Evolutionary conservation across 2,113 vertebrate genomes (phyloP).

Genomic region (Gopherus flavomarginatus): DNA sequence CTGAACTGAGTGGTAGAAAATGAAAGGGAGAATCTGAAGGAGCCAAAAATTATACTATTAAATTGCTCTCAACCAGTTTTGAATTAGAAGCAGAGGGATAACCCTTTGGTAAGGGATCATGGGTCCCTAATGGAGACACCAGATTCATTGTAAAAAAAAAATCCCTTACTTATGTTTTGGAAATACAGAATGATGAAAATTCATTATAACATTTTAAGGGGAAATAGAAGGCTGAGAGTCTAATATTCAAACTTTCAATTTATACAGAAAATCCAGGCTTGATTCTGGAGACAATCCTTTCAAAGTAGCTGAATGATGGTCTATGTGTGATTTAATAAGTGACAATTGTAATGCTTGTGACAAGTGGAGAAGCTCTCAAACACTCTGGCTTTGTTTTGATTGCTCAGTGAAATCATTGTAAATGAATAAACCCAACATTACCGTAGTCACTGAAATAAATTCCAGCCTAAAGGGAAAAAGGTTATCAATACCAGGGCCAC

Average conservation of each 20-base stretch:
- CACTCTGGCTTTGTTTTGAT: conserved; percentile 65
- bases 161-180: background rate
- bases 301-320: conserved; percentile 36
- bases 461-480: conserved; percentile 35
- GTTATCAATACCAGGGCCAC: conserved; percentile 48
- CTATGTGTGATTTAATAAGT: conserved; percentile 71
- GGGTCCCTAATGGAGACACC: background rate
- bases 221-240: conserved; percentile 41
- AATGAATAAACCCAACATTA: conserved; percentile 60
- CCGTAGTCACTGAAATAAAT: conserved; percentile 57
- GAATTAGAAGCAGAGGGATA: conserved; percentile 10
- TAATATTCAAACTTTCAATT: conserved; percentile 55
- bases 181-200: conserved; percentile 28
- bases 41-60: background rate
- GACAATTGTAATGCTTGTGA: conserved; percentile 29
- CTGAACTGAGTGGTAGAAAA: background rate
- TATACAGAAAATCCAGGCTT: conserved; percentile 60
- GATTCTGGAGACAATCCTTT: conserved; percentile 60
- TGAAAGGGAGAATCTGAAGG: background rate
- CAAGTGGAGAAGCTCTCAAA: conserved; percentile 57
- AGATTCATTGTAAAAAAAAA: conserved; percentile 34
- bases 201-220: background rate
- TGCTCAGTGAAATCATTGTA: conserved; percentile 64
- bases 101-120: background rate
- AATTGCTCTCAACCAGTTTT: background rate